A percentile compares a stretch with the other conserved stretches of the same genome.
Conservation (phyloP, 2,888 invertebrate genomes). For the Nephrotoma appendiculata region DNA sequence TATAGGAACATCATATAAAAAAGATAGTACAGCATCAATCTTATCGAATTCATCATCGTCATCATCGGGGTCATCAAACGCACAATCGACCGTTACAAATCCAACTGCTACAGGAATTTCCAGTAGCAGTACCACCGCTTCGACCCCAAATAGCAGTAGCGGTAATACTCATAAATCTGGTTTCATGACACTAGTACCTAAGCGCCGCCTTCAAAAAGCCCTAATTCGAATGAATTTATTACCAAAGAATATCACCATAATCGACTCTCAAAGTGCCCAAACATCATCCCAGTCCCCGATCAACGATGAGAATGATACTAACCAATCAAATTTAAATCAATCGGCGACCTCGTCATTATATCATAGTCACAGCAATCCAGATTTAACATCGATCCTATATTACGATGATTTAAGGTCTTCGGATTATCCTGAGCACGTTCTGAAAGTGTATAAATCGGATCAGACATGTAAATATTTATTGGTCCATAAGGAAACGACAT, state of each 20-base stretch:
- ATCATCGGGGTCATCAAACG: conserved; percentile 7
- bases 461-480: conserved; percentile 95
- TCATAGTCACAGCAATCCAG: conserved; percentile 81
- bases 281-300: not conserved
- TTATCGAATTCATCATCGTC: conserved; percentile 41
- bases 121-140: conserved; percentile 5
- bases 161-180: conserved; percentile 45
- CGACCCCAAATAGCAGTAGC: conserved; percentile 7
- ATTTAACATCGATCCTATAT: conserved; percentile 58
- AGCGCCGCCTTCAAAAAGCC: conserved; percentile 68
- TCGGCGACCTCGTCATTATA: conserved; percentile 37
- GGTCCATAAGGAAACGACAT: conserved; percentile 85
- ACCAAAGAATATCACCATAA: conserved; percentile 61
- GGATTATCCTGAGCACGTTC: conserved; percentile 91
- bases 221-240: conserved; percentile 81
- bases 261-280: not conserved
- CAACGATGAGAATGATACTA: conserved; percentile 28
- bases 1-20: not conserved
- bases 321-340: conserved; percentile 34
- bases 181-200: conserved; percentile 82
- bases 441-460: conserved; percentile 91
- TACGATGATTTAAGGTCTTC: conserved; percentile 66
- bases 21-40: conserved; percentile 26
- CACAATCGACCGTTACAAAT: not conserved
- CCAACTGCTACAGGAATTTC: not conserved